These are phyloP conservation scores for Volucella inflata DNA, from an alignment of 2,888 invertebrate genomes.

Conservation along the genomic window DNA sequence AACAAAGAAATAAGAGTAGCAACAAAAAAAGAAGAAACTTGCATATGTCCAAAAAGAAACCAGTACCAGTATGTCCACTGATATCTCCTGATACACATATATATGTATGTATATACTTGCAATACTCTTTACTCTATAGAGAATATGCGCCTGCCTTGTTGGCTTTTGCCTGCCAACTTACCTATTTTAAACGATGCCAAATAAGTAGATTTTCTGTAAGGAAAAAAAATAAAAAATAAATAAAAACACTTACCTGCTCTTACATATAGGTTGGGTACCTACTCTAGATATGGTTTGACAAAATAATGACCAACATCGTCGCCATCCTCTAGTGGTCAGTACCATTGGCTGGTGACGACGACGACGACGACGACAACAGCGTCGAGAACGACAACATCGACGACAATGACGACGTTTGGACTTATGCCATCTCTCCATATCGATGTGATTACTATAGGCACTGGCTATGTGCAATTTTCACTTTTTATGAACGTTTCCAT, in stretches of 20 bases:
- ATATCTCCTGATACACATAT: constrained; percentile 59
- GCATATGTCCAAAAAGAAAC: constrained; percentile 75
- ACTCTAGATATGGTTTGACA: constrained; percentile 76
- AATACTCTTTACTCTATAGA: constrained; percentile 3
- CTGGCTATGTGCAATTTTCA: constrained; percentile 74
- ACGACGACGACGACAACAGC: constrained; percentile 57
- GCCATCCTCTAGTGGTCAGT: constrained; percentile 50
- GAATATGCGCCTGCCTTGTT: constrained; percentile 42
- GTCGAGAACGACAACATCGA: constrained; percentile 30
- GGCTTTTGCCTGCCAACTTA: constrained; percentile 38
- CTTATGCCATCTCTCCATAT: constrained; percentile 63
- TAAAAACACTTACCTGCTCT: constrained; percentile 58
- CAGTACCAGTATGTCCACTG: constrained; percentile 60
- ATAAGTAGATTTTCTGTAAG: constrained; percentile 74
- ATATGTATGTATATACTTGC: not conserved
- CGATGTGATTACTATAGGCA: constrained; percentile 63
- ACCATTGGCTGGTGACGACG: constrained; percentile 43
- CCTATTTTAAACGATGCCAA: constrained; percentile 75
- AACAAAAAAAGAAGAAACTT: constrained; percentile 47
- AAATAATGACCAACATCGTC: constrained; percentile 75
- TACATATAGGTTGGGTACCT: constrained; percentile 54
- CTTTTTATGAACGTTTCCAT: constrained; percentile 76
- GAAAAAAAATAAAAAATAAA: constrained; percentile 32
- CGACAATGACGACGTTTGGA: constrained; percentile 48
- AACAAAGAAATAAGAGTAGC: constrained; percentile 1